A percentile compares a stretch with the other conserved stretches of the same genome.
These are phyloP conservation scores for Phycodurus eques DNA, from an alignment of 2,113 vertebrate genomes.

Conservation along the genomic window DNA sequence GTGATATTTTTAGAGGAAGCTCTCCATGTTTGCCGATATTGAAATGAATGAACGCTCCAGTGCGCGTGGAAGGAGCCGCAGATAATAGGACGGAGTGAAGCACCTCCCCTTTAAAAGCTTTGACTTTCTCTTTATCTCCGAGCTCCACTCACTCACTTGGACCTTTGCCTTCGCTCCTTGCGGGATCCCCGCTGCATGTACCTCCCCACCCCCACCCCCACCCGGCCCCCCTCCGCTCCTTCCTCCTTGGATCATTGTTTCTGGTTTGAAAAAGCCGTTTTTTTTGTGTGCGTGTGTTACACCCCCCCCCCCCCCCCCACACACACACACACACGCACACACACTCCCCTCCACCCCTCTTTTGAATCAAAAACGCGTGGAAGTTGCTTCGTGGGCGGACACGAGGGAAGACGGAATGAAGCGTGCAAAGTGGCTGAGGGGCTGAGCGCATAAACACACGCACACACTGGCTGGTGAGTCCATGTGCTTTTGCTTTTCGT, in stretches of 20 bases:
- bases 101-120: slow-evolving; percentile 72
- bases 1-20: slow-evolving; percentile 3
- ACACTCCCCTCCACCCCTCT: background rate
- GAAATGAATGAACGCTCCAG: slow-evolving; percentile 61
- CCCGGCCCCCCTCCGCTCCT: too few relatives aligned
- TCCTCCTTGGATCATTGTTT: background rate
- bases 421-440: slow-evolving; percentile 56
- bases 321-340: too few relatives aligned
- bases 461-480: slow-evolving; percentile 3
- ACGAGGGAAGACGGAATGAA: slow-evolving; percentile 55
- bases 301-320: too few relatives aligned
- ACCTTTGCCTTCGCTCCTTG: slow-evolving; percentile 36
- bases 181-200: slow-evolving; percentile 24
- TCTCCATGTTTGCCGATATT: slow-evolving; percentile 47
- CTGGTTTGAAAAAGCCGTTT: background rate
- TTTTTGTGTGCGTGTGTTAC: too few relatives aligned
- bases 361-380: background rate
- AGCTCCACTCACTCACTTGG: slow-evolving; percentile 44
- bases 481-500: background rate
- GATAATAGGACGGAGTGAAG: slow-evolving; percentile 46
- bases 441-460: slow-evolving; percentile 30
- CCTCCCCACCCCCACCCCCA: background rate
- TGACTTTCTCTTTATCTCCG: slow-evolving; percentile 36
- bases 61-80: slow-evolving; percentile 41
- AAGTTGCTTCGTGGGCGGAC: slow-evolving; percentile 21